Base-by-base conservation (phyloP, 1,140 invertebrate species). In the Cepaea nemoralis region DNA sequence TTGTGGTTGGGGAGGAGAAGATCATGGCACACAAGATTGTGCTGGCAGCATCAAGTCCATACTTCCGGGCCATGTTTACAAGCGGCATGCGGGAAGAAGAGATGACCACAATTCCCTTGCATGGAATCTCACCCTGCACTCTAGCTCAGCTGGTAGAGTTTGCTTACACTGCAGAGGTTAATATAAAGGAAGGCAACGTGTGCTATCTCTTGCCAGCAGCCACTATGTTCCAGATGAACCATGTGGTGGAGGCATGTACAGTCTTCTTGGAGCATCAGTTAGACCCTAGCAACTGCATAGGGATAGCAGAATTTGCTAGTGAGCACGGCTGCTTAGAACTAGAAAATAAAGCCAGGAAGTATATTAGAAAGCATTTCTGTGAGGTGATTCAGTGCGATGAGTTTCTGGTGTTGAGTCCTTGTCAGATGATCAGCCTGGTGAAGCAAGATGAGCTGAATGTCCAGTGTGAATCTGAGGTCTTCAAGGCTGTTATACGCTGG, bases 31-130 rank as follows among this genome's bases (percentile, higher is more conserved):
- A 92, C 84, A 91, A 91, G 79, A 86, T 91, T 63, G 89, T 92
- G 6, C 78, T 92, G 71, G 91, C 91, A 6, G 87, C 91, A 27
- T 87, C 90, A 31, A 90, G 89, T 86, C 86, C 89, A 33, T 90
- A 91, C 85, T 99, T 99, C 91, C 95, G 97, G 92, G 97, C 97
- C 59, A 98, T 98, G 97, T 98, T 97, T 80, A 99, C 97, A 27
- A 96, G 97, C 55, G 98, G 99, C 0, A 93, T 97, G 82, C 95
- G 95, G 86, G 97, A 97, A 91, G 94, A 94, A 84, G 95, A 96
- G 87, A 97, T 96, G 95, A 94, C 94, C 0, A 93, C 94, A 6
- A 95, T 97, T 12, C 95, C 95, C 83, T 92, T 98, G 39, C 96
- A 97, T 88, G 96, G 96, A 67, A 95, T 98, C 59, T 96, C 95